Conservation (phyloP, 2,113 vertebrate species). For the Psephotus haematonotus region DNA sequence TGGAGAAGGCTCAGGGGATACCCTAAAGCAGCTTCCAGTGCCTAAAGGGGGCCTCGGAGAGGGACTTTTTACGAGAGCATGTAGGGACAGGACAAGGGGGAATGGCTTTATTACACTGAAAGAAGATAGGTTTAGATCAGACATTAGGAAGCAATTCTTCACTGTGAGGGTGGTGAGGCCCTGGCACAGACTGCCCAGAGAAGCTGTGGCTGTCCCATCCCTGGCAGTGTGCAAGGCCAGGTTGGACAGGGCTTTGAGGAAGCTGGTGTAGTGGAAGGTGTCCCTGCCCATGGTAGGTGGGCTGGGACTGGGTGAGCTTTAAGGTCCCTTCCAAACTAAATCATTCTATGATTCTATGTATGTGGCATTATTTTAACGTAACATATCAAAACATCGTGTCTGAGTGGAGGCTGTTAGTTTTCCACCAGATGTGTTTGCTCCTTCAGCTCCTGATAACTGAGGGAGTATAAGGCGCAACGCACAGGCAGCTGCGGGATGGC, state of each 20-base stretch:
- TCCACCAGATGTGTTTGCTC: not conserved
- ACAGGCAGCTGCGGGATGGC: not conserved
- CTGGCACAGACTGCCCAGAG: not conserved
- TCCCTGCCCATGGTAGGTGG: not conserved
- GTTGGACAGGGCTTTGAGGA: not conserved
- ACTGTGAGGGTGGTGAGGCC: not conserved
- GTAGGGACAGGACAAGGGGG: not conserved
- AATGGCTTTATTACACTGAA: not conserved
- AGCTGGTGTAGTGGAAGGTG: not conserved
- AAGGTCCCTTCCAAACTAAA: not conserved
- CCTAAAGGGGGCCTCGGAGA: not conserved
- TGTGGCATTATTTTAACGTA: not conserved
- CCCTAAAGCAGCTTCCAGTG: not conserved
- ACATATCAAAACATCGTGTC: not conserved
- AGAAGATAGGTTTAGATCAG: not conserved
- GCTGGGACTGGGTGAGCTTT: not conserved
- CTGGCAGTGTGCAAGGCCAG: not conserved
- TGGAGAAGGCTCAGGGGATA: not conserved
- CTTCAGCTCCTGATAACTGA: not conserved
- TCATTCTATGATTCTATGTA: not conserved
- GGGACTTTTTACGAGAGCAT: not conserved
- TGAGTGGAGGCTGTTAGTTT: not conserved
- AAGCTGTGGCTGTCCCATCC: not conserved
- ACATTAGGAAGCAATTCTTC: not conserved
- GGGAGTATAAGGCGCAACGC: not conserved